These are phyloP conservation scores for Ptilorrhoa leucosticta DNA, from an alignment of 2,113 vertebrate species.

Conservation along the genomic window DNA sequence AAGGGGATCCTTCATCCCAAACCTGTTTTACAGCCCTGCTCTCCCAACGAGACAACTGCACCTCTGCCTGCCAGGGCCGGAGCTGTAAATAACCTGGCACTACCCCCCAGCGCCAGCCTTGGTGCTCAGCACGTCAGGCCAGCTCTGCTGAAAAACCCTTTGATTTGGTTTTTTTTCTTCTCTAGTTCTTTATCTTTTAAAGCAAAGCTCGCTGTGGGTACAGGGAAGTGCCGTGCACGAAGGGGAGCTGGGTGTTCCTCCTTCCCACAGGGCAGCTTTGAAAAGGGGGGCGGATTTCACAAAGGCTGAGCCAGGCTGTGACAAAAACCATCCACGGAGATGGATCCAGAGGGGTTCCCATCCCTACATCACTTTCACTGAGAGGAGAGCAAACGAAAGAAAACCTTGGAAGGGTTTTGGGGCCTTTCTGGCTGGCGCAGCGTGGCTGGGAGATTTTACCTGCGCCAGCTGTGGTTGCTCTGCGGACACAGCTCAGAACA, in stretches of 20 bases:
- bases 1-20: neutral
- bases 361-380: neutral
- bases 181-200: neutral
- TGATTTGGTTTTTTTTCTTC: neutral
- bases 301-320: neutral
- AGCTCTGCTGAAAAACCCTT: neutral
- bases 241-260: neutral
- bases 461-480: neutral
- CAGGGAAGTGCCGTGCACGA: neutral
- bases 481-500: neutral
- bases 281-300: neutral
- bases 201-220: neutral
- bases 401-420: neutral
- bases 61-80: neutral
- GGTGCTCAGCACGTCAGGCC: neutral
- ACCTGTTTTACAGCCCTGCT: slow-evolving; percentile 39
- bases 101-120: neutral
- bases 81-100: neutral
- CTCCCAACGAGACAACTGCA: neutral
- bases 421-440: neutral
- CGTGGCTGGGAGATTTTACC: neutral
- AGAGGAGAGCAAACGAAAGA: neutral
- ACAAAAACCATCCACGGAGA: neutral
- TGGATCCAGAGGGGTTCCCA: neutral
- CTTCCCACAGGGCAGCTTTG: neutral